phyloP scores from a whole-genome alignment of 2,113 vertebrate genomes.

The Puffinus mauretanicus region DNA sequence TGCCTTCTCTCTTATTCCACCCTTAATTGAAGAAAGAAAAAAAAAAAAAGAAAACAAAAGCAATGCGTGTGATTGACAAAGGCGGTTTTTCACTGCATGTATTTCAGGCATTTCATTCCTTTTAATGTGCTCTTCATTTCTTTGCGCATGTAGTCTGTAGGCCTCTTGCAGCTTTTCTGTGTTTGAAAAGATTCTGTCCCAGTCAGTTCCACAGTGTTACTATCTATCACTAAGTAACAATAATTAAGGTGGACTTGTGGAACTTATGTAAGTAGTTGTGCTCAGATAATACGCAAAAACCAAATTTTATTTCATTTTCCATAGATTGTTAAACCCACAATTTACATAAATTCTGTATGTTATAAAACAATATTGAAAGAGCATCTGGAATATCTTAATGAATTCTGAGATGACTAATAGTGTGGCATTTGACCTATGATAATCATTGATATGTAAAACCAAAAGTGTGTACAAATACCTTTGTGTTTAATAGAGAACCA shows the following conservation, averaged over 20 bases:
- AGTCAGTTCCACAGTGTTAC: not conserved
- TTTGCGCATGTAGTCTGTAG: not conserved
- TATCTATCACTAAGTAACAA: not conserved
- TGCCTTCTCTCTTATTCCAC: not conserved
- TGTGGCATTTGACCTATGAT: not conserved
- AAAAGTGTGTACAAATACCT: not conserved
- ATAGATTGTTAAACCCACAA: not conserved
- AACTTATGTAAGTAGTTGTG: not conserved
- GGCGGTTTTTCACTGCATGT: not conserved
- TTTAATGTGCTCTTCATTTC: not conserved
- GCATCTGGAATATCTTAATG: not conserved
- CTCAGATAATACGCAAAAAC: not conserved
- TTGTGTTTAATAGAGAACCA: not conserved
- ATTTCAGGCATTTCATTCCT: not conserved
- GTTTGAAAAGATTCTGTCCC: not conserved
- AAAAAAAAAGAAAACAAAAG: not conserved
- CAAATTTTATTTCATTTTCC: not conserved
- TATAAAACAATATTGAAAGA: not conserved
- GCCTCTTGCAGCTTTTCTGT: not conserved
- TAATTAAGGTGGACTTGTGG: not conserved
- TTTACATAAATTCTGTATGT: not conserved
- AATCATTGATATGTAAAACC: not conserved
- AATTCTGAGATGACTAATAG: not conserved
- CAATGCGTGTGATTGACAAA: not conserved
- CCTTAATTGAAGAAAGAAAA: not conserved